Conservation (phyloP, 1,140 invertebrate species). For the Drosophila bipectinata region DNA sequence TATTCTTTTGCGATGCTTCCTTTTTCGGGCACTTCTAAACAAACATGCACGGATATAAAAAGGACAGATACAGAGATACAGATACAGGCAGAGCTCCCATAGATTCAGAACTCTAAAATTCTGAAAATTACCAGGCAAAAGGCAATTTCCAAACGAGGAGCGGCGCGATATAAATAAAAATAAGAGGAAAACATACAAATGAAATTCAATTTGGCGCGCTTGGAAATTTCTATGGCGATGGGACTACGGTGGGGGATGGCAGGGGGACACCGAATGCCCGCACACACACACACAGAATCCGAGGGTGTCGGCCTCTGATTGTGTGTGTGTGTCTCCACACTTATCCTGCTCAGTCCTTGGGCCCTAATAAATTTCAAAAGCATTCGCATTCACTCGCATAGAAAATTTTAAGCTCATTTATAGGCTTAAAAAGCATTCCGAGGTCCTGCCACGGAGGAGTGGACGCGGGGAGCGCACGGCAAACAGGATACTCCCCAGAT, state of each 20-base stretch:
- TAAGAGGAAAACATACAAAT: constrained; percentile 62
- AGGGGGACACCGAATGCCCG: constrained; percentile 55
- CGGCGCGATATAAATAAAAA: constrained; percentile 60
- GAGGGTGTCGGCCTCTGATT: constrained; percentile 20
- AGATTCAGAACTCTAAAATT: constrained; percentile 54
- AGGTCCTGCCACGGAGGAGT: background rate
- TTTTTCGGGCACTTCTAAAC: constrained; percentile 22
- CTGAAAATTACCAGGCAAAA: constrained; percentile 66
- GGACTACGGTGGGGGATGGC: constrained; percentile 10
- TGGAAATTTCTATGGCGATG: constrained; percentile 66
- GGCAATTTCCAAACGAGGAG: constrained; percentile 60
- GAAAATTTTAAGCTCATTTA: constrained; percentile 83
- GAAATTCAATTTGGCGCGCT: constrained; percentile 77
- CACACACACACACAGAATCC: constrained; percentile 19
- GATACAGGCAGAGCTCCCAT: background rate
- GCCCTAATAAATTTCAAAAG: constrained; percentile 80
- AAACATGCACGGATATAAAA: constrained; percentile 33
- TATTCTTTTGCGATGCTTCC: constrained; percentile 4
- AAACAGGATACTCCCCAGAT: constrained; percentile 74
- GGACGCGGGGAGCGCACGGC: background rate
- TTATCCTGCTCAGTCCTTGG: constrained; percentile 24
- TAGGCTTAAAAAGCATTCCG: constrained; percentile 73
- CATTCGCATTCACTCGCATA: constrained; percentile 82
- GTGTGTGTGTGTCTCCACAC: constrained; percentile 9
- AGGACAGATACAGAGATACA: background rate